Base-by-base conservation (phyloP, 2,888 invertebrate species). In the Lithophane semibrunnea region DNA sequence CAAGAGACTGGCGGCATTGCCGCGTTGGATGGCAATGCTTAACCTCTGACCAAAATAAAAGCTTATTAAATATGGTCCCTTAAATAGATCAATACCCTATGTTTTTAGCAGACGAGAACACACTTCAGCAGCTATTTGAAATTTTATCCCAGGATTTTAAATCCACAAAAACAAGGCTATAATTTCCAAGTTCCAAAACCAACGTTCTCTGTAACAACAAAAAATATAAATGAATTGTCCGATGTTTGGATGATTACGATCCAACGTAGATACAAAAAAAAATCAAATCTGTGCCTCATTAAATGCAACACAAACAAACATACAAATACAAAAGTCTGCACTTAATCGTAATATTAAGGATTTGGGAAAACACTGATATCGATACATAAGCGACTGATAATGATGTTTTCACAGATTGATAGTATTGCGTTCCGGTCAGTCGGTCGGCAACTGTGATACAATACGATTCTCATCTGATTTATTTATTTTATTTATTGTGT, bases 331-430 rank as follows among this genome's bases (percentile, higher is more conserved):
- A 21, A 49, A n/a, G 37, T 63, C 42, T 10, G 3, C 21, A 37
- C 7, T 52, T 52, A 60, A 58, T 75, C 69, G 42, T 60, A 73
- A 42, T 75, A 58, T 24, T 44, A 49, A 61, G 82, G 76, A 67
- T 85, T 83, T 85, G 69, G 82, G 75, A 70, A 69, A 69, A 75
- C 72, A 75, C 52, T 69, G 66, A 8, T 85, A 83, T 60, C 82
- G 12, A n/a, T 52, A 61, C 37, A 52, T 66, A 64, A 73, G 63
- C 68, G 18, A 75, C 52, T 58, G 85, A 85, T 82, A 82, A 61
- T 37, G 16, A 63, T 63, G 76, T 75, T 42, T 73, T 61, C 21
- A 13, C 12, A 60, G 16, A 52, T 67, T 66, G 56, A 66, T 85
- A 65, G 24, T 58, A n/a, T 13, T 24, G 9, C 64, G 13, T 47